These are phyloP conservation scores for Drosophila rhopaloa DNA, from an alignment of 1,140 invertebrate species.

Conservation along the genomic window DNA sequence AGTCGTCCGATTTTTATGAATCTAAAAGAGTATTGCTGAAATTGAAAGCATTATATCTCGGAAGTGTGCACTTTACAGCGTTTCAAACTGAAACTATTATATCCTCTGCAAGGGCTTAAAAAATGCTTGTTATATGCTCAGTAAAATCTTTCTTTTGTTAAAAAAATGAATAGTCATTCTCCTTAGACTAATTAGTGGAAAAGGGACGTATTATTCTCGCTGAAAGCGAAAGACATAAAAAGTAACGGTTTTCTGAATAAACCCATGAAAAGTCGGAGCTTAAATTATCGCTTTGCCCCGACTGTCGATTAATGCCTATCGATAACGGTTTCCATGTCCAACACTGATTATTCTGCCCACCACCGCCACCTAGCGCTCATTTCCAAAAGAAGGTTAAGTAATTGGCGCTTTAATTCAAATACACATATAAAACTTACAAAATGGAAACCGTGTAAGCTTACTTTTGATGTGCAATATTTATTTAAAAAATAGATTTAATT, in stretches of 20 bases:
- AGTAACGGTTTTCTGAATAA: background rate
- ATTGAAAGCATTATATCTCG: too few species aligned
- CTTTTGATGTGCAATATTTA: conserved; percentile 29
- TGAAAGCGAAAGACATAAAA: background rate
- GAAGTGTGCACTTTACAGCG: too few species aligned
- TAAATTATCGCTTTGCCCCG: background rate
- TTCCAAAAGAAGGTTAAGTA: background rate
- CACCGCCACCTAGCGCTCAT: conserved; percentile 3
- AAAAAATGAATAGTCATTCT: too few species aligned
- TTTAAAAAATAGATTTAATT: conserved; percentile 51
- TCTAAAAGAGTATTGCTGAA: too few species aligned
- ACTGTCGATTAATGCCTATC: background rate
- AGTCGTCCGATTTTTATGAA: too few species aligned
- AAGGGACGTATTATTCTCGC: too few species aligned
- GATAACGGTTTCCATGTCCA: background rate
- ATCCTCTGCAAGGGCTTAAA: too few species aligned
- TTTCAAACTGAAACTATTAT: too few species aligned
- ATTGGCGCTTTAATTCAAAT: conserved; percentile 6
- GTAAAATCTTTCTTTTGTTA: too few species aligned
- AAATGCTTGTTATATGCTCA: too few species aligned
- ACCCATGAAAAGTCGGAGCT: background rate
- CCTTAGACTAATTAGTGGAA: too few species aligned
- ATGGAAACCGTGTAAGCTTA: background rate
- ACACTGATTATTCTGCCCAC: background rate
- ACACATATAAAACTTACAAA: background rate